Evolutionary conservation across 2,888 invertebrate genomes (phyloP).

Genomic region (Diplazon laetatorius): DNA sequence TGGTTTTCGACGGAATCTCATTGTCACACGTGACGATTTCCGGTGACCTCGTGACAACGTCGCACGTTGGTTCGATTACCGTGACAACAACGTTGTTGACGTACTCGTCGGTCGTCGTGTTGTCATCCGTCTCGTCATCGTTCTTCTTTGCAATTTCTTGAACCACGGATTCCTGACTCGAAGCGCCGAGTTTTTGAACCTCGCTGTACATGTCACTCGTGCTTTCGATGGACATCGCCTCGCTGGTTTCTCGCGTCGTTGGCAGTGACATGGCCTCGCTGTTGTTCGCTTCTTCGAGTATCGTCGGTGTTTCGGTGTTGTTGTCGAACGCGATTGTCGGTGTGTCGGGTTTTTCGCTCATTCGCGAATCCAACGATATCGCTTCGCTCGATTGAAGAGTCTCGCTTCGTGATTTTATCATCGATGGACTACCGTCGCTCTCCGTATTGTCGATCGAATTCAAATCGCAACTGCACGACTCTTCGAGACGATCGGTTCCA

Average conservation of each 20-base stretch:
- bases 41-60: constrained; percentile 49
- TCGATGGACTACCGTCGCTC: constrained; percentile 84
- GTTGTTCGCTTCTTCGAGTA: constrained; percentile 77
- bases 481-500: constrained; percentile 78
- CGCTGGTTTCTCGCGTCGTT: constrained; percentile 82
- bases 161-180: constrained; percentile 69
- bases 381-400: constrained; percentile 82
- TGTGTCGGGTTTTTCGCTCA: constrained; percentile 81
- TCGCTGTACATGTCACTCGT: constrained; percentile 86
- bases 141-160: constrained; percentile 67
- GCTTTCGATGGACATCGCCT: constrained; percentile 84
- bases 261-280: constrained; percentile 76
- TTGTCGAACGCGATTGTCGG: constrained; percentile 70
- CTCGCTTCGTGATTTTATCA: constrained; percentile 81
- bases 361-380: constrained; percentile 84
- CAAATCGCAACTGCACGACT: constrained; percentile 81
- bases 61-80: constrained; percentile 78
- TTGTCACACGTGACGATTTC: constrained; percentile 14
- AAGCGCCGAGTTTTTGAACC: constrained; percentile 85
- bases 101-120: constrained; percentile 25
- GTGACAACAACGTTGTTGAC: constrained; percentile 80
- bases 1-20: not conserved
- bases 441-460: constrained; percentile 82
- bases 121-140: constrained; percentile 52
- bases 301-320: constrained; percentile 77